Base-by-base conservation (phyloP, 2,888 invertebrate species). In the Hemithea aestivaria region DNA sequence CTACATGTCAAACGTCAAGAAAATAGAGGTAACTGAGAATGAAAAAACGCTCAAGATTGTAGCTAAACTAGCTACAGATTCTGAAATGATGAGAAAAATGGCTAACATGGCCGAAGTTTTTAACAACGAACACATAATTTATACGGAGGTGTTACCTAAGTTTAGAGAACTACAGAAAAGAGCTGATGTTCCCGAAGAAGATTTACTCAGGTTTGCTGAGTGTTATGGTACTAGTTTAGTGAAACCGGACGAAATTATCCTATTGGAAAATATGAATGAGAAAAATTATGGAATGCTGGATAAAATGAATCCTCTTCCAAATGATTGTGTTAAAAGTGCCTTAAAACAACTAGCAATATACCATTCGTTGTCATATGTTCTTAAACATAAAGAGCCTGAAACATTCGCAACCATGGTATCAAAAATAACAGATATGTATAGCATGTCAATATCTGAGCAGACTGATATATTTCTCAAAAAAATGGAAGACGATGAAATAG, bases 61-160 rank as follows among this genome's bases (percentile, higher is more conserved):
- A 6, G 60, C 50, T 0, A 66, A 69, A 43, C 27, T 62, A 11
- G 65, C 66, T 8, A 58, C 62, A 1, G 21, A 35, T 6, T 6
- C 12, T 5, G 53, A 45, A 37, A 7, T 29, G 3, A 0, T 48
- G 3, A 40, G 59, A 31, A 10, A 24, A 1, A n/a, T 12, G 4
- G 40, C 40, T 39, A 40, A 47, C 2, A 45, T 45, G 7, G 29
- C n/a, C 3, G 0, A 27, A 4, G 2, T 51, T n/a, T 64, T 60
- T 28, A 35, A 23, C 1, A 69, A 64, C 27, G 67, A 69, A 53
- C 46, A 38, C 7, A 11, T 45, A 1, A 55, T 67, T 50, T 69
- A 66, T 36, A 48, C 39, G 1, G 35, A 53, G 32, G 38, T 64
- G 6, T 24, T 64, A 2, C 56, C 62, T 6, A 41, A 41, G 10